Evolutionary conservation across 2,113 vertebrate genomes (phyloP), one percentile per base, ranked within the genome.

Genomic region (Seriola rivoliana): DNA sequence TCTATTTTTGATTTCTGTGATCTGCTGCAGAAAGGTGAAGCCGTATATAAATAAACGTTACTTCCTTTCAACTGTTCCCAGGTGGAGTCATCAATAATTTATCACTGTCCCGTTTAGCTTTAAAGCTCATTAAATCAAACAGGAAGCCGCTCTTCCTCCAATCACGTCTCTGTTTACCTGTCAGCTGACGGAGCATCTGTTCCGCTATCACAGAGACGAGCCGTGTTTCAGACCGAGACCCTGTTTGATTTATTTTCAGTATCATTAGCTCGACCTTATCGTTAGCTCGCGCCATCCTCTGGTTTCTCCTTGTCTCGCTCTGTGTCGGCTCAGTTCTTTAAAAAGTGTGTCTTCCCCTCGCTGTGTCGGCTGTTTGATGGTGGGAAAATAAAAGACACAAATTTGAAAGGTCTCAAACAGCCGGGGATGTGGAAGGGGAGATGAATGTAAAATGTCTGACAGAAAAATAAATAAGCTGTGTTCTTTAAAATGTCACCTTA

Each of bases 401-500:
- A 62, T 64, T 8, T 79, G 29, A 84, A 48, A 44, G 7, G 25
- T 60, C 44, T 73, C 55, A 68, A 67, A 84, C 75, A 58, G 1
- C 25, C 46, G 0, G 66, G n/a, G 68, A 46, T 16, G 17, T 1
- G 10, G 13, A 7, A 8, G 59, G 54, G 2, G 58, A 78, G 52
- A 52, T 3, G 34, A 71, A 50, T 32, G 40, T 29, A 17, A 59
- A n/a, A 11, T 23, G 50, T 59, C 17, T 73, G 64, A 48, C 59
- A 52, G 9, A 52, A 46, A 70, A 67, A 55, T 21, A 68, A n/a
- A 52, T 38, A 38, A 42, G 40, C 55, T 21, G 23, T 60, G 10
- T 59, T 78, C 52, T 84, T 68, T 59, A 48, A 87, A 81, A 68
- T 81, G 85, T 85, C 79, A 78, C 72, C 82, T 68, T 50, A 71